Base-by-base conservation (phyloP, 1,140 invertebrate species). In the Eupeodes corollae region DNA sequence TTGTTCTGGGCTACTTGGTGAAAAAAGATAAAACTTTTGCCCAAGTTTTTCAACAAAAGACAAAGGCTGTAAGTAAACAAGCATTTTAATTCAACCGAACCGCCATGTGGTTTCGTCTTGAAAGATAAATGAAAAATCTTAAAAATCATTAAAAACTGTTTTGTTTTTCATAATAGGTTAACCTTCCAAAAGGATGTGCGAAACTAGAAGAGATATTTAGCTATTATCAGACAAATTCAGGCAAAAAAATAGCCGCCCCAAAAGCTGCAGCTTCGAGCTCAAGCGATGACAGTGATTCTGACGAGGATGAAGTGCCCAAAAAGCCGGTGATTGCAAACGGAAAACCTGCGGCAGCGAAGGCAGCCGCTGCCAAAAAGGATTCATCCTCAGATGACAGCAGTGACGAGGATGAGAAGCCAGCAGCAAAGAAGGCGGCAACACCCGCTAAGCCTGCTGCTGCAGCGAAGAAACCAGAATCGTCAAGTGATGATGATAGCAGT, bases 1-100 rank as follows among this genome's bases (percentile, higher is more conserved):
- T 80, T 30, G 62, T 79, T 18, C 71, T 74, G 44, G 73, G 79
- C 42, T 77, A 72, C 71, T 64, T 81, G 44, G 52, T 70, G 18
- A 73, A 72, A 42, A 74, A 72, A 48, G 78, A 81, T 52, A 71
- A 72, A 46, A 68, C 69, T 6, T 57, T 80, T 15, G 78, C 78
- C 0, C 70, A 73, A 51, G 68, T 75, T 37, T 79, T 74, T 52
- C 71, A 78, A 49, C 75, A 75, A 45, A 80, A 79, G 66, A 72
- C 70, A 11, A 78, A 77, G 44, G 72, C 75, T 58, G 79, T 80
- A 71, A 76, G 77, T 69, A 46, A 44, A 39, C 18, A 15, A n/a
- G n/a, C n/a, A n/a, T n/a, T n/a, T n/a, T n/a, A n/a, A n/a, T 15
- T 31, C 26, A 50, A 41, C 3, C n/a, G 32, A 14, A 34, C 42